phyloP scores from a whole-genome alignment of 2,113 vertebrate genomes.

The Vulpes vulpes region DNA sequence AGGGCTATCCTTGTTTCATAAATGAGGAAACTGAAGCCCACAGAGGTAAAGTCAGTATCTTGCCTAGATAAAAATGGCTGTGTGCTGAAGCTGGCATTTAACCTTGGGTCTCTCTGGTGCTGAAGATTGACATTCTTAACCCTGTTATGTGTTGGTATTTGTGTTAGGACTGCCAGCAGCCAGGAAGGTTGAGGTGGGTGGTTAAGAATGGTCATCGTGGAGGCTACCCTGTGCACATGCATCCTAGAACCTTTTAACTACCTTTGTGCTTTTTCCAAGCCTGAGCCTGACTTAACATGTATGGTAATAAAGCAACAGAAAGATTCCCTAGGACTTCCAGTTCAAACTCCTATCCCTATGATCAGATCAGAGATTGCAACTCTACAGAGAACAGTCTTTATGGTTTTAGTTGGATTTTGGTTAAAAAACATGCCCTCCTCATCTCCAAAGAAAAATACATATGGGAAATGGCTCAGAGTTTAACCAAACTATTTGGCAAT shows the following conservation, averaged over 20 bases:
- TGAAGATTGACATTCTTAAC: not conserved
- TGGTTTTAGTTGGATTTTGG: not conserved
- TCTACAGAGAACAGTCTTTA: not conserved
- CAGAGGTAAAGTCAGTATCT: not conserved
- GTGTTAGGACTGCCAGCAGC: not conserved
- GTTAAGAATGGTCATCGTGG: not conserved
- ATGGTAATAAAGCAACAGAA: slow-evolving; percentile 23
- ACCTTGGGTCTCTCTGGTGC: not conserved
- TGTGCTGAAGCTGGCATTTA: not conserved
- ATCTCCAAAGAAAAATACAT: slow-evolving; percentile 38
- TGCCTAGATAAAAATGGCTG: not conserved
- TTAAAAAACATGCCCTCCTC: not conserved
- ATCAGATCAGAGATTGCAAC: slow-evolving; percentile 6
- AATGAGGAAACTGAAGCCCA: not conserved
- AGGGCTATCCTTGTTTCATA: slow-evolving; percentile 27
- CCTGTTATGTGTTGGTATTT: not conserved
- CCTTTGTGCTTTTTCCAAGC: not conserved
- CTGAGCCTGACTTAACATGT: not conserved
- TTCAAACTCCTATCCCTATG: not conserved
- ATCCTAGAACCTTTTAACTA: not conserved
- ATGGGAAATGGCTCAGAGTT: not conserved
- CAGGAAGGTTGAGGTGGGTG: not conserved
- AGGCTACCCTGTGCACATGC: not conserved
- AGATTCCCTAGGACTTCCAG: not conserved
- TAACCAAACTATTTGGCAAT: not conserved